These are phyloP conservation scores for Sesia bembeciformis DNA, from an alignment of 2,888 invertebrate genomes.

Conservation along the genomic window DNA sequence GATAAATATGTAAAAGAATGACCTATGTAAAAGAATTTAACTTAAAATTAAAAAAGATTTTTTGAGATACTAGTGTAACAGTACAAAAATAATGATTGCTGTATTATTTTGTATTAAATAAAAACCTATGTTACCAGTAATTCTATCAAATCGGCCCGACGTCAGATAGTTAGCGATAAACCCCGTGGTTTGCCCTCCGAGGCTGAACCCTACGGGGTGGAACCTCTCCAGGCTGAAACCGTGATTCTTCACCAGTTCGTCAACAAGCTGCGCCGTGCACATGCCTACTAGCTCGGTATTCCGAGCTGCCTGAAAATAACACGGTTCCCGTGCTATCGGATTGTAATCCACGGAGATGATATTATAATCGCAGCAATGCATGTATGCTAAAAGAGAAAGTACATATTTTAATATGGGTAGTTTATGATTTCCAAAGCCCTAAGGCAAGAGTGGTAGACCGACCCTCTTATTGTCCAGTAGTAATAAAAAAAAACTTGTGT, in stretches of 20 bases:
- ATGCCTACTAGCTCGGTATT: slow-evolving; percentile 76
- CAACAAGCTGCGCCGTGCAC: slow-evolving; percentile 75
- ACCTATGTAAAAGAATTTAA: too few species aligned
- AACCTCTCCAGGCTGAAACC: slow-evolving; percentile 55
- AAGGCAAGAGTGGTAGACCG: too few species aligned
- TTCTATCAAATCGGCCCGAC: slow-evolving; percentile 55
- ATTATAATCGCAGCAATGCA: slow-evolving; percentile 72
- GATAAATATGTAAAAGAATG: background rate
- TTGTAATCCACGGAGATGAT: slow-evolving; percentile 77
- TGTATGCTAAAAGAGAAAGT: slow-evolving; percentile 50
- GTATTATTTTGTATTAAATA: too few species aligned
- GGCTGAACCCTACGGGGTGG: slow-evolving; percentile 78
- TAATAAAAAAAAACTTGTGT: too few species aligned
- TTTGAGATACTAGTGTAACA: too few species aligned
- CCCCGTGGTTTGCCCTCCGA: slow-evolving; percentile 77
- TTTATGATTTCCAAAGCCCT: too few species aligned
- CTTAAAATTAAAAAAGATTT: too few species aligned
- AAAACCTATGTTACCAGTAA: slow-evolving; percentile 59
- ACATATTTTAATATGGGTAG: too few species aligned
- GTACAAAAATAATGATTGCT: too few species aligned
- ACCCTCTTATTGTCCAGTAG: too few species aligned
- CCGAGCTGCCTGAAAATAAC: slow-evolving; percentile 73
- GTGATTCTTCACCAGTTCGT: slow-evolving; percentile 51
- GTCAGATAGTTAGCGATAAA: slow-evolving; percentile 59
- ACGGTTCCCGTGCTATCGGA: slow-evolving; percentile 71